Conservation (phyloP, 2,797 vertebrate species). For the Rhynchotus rufescens region DNA sequence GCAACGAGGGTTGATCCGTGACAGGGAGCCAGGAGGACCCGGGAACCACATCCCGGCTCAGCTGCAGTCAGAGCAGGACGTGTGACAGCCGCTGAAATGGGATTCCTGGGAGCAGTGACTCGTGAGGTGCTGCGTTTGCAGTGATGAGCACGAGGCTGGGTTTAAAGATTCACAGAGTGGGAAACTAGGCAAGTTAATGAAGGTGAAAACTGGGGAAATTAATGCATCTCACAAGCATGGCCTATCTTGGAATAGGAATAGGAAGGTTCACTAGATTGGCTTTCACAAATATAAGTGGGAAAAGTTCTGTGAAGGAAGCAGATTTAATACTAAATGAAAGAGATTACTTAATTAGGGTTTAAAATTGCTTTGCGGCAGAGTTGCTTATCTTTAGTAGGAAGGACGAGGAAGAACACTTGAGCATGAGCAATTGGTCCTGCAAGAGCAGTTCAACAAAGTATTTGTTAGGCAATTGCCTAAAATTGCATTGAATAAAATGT, state of each 20-base stretch:
- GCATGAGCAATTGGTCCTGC: not conserved
- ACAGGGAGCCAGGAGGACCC: no score
- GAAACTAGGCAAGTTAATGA: not conserved
- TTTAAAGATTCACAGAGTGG: not conserved
- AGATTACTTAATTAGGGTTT: not conserved
- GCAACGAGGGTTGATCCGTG: not conserved
- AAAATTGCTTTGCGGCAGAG: not conserved
- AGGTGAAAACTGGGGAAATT: not conserved
- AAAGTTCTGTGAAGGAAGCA: not conserved
- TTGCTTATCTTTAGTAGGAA: not conserved
- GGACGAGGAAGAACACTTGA: not conserved
- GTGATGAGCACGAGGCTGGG: not conserved
- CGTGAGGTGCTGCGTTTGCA: no score
- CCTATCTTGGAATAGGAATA: not conserved
- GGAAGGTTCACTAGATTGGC: not conserved
- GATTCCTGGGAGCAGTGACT: not conserved
- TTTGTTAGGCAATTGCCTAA: not conserved
- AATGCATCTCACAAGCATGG: not conserved
- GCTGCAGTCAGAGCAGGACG: not conserved
- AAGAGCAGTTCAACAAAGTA: not conserved
- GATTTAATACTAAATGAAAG: not conserved
- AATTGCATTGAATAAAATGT: not conserved
- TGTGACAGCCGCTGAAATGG: not conserved
- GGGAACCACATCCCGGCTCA: not conserved
- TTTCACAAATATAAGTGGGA: not conserved